Evolutionary conservation across 2,888 invertebrate species (phyloP).

Genomic region (Spisula subtruncata): DNA sequence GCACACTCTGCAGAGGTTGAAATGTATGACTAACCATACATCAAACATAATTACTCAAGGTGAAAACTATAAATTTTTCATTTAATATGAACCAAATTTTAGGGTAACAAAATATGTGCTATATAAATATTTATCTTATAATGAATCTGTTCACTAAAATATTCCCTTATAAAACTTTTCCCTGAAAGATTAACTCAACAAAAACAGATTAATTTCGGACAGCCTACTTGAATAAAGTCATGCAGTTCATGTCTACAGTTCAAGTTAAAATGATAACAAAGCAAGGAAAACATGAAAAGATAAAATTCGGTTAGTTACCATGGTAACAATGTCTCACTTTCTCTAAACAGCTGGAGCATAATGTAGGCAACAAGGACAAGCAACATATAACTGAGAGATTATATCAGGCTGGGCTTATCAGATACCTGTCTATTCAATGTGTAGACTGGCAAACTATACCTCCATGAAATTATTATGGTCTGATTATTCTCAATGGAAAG

Average conservation of each 20-base stretch:
- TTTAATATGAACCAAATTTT: too few species aligned
- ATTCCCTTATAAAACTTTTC: neutral
- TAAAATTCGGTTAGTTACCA: constrained; percentile 35
- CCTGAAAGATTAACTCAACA: neutral
- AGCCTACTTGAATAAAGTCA: neutral
- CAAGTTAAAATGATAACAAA: constrained; percentile 4
- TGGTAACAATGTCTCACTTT: constrained; percentile 50
- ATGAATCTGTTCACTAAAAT: neutral
- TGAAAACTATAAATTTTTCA: too few species aligned
- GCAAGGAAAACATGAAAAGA: constrained; percentile 34
- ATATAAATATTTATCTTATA: too few species aligned
- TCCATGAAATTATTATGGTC: neutral
- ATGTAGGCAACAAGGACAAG: constrained; percentile 46
- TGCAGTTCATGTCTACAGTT: neutral
- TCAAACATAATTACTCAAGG: too few species aligned
- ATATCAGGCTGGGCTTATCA: constrained; percentile 45
- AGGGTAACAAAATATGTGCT: too few species aligned
- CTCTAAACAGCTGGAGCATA: constrained; percentile 43
- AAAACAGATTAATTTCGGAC: neutral
- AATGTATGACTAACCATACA: too few species aligned
- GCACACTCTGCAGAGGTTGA: too few species aligned
- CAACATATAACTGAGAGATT: constrained; percentile 43
- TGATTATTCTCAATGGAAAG: too few species aligned
- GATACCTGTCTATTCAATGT: constrained; percentile 39
- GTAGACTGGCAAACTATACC: constrained; percentile 39